phyloP scores from a whole-genome alignment of 2,113 vertebrate genomes.

The Oryzias curvinotus region DNA sequence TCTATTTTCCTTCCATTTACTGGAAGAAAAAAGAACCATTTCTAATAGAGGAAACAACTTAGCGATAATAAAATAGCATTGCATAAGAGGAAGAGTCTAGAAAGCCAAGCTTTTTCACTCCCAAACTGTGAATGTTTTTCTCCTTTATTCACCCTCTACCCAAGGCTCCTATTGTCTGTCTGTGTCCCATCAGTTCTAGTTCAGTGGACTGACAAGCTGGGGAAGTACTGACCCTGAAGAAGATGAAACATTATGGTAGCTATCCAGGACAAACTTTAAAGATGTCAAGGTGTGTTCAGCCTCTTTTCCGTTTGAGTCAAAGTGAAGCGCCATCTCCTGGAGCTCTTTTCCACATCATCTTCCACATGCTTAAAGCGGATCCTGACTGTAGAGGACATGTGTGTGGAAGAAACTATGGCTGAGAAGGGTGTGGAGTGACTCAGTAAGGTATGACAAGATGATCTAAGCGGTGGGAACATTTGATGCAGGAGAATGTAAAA shows the following conservation, averaged over 20 bases:
- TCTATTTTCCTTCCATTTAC: not conserved
- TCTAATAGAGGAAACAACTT: no score
- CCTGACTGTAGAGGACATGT: slow-evolving; percentile 9
- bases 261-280: slow-evolving; percentile 17
- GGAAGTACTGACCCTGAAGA: slow-evolving; percentile 29
- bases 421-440: not conserved
- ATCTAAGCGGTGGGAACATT: not conserved
- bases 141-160: slow-evolving; percentile 8
- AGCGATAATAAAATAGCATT: no score
- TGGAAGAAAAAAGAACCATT: no score
- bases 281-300: slow-evolving; percentile 30
- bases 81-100: no score
- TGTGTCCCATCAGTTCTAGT: slow-evolving; percentile 24
- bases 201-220: slow-evolving; percentile 33
- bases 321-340: not conserved
- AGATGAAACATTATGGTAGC: slow-evolving; percentile 37
- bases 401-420: not conserved
- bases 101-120: no score
- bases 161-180: slow-evolving; percentile 15
- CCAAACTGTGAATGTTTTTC: slow-evolving; percentile 6
- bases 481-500: not conserved
- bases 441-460: not conserved
- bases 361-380: slow-evolving; percentile 32
- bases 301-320: slow-evolving; percentile 18
- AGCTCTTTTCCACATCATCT: slow-evolving; percentile 1